Evolutionary conservation across 2,888 invertebrate species (phyloP).

Genomic region (Cantharis flavilabris): DNA sequence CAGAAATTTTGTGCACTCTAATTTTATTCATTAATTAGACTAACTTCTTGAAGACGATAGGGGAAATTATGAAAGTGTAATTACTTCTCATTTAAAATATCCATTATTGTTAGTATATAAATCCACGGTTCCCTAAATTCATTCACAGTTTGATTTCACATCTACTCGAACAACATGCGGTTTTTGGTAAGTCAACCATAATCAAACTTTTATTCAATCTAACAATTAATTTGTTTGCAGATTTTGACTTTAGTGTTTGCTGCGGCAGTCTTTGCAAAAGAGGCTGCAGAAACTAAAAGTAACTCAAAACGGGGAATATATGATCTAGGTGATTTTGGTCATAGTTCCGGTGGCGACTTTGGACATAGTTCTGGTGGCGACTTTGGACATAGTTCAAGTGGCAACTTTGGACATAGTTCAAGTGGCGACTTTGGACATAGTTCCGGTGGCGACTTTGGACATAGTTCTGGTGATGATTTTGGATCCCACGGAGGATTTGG

Average conservation of each 20-base stretch:
- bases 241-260: constrained; percentile 13
- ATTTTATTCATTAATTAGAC: constrained; percentile 4
- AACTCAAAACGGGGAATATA: constrained; percentile 13
- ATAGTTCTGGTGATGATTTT: constrained; percentile 30
- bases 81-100: not conserved
- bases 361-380: constrained; percentile 27
- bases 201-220: not conserved
- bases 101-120: constrained; percentile 12
- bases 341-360: constrained; percentile 31
- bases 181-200: constrained; percentile 16
- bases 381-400: constrained; percentile 30
- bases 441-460: constrained; percentile 31
- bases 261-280: constrained; percentile 27
- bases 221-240: not conserved
- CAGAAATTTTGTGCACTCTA: constrained; percentile 1
- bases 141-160: constrained; percentile 16
- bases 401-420: constrained; percentile 25
- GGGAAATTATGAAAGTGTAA: constrained; percentile 18
- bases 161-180: constrained; percentile 16
- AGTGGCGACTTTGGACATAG: constrained; percentile 31
- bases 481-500: constrained; percentile 34
- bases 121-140: not conserved
- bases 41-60: constrained; percentile 10
- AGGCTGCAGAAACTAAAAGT: constrained; percentile 19
- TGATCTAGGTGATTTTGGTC: constrained; percentile 19